Percentiles rank a stretch among this genome's conserved stretches.
Evolutionary conservation across 2,888 invertebrate species (phyloP).

Genomic region (Trachelus iudaicus): DNA sequence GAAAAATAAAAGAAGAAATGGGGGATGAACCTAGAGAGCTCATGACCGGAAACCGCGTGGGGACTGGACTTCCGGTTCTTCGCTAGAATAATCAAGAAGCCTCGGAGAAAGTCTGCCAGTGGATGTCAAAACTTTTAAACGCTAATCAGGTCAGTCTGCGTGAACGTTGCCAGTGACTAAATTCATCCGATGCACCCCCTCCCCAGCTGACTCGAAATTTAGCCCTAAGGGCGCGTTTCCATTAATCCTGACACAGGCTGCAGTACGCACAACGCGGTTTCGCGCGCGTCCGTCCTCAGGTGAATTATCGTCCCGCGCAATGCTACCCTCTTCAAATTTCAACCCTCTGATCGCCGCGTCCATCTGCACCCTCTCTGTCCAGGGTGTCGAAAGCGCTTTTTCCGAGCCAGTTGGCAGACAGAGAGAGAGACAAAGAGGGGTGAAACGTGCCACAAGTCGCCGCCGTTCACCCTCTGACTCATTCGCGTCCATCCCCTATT

Average conservation of each 20-base stretch:
- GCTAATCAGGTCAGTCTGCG: too few species aligned
- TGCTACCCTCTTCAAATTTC: neutral
- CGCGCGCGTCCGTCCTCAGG: neutral
- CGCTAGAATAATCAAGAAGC: too few species aligned
- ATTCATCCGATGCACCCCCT: too few species aligned
- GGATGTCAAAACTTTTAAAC: too few species aligned
- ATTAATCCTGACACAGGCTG: neutral
- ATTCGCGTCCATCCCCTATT: neutral
- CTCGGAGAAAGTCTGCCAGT: too few species aligned
- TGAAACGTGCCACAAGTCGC: neutral
- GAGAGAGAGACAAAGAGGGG: neutral
- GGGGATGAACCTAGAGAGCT: too few species aligned
- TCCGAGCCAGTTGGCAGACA: neutral
- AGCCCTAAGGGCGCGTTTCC: neutral
- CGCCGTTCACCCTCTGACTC: neutral
- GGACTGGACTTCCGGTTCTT: too few species aligned
- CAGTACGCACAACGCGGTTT: neutral
- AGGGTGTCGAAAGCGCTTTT: neutral
- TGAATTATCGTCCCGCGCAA: neutral
- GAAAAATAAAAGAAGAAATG: too few species aligned
- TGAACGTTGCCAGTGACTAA: too few species aligned
- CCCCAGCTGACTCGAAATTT: neutral
- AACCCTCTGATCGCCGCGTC: neutral
- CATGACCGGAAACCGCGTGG: too few species aligned
- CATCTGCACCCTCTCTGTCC: neutral